Evolutionary conservation across 2,113 vertebrate genomes (phyloP).

Genomic region (Merops nubicus): DNA sequence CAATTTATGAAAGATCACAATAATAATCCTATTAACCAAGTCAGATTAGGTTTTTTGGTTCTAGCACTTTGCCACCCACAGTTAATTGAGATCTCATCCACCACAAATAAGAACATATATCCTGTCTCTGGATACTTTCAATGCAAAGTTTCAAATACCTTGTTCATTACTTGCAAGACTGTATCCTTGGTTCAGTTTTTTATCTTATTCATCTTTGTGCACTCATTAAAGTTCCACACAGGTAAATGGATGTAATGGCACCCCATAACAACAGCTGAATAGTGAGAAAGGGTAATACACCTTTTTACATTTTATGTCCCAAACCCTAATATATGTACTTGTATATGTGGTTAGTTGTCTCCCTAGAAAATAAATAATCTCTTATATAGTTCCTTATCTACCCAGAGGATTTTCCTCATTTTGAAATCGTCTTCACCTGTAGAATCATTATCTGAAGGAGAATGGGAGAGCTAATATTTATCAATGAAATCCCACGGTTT

Average conservation of each 20-base stretch:
- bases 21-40: neutral
- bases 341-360: neutral
- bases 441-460: no score
- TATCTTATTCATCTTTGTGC: neutral
- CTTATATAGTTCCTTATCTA: neutral
- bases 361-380: neutral
- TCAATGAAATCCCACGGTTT: neutral
- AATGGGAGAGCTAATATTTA: neutral
- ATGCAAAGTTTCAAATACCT: neutral
- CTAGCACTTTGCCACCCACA: neutral
- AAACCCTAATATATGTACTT: neutral
- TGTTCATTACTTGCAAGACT: neutral
- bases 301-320: neutral
- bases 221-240: neutral
- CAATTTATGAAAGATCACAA: neutral
- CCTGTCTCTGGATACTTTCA: neutral
- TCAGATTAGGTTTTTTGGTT: neutral
- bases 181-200: neutral
- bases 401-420: neutral
- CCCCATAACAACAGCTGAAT: neutral
- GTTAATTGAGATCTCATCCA: neutral
- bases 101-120: neutral
- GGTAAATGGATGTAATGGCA: neutral
- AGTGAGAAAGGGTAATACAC: neutral
- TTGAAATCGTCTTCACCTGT: neutral